phyloP scores from a whole-genome alignment of 2,113 vertebrate genomes.

The Excalfactoria chinensis region DNA sequence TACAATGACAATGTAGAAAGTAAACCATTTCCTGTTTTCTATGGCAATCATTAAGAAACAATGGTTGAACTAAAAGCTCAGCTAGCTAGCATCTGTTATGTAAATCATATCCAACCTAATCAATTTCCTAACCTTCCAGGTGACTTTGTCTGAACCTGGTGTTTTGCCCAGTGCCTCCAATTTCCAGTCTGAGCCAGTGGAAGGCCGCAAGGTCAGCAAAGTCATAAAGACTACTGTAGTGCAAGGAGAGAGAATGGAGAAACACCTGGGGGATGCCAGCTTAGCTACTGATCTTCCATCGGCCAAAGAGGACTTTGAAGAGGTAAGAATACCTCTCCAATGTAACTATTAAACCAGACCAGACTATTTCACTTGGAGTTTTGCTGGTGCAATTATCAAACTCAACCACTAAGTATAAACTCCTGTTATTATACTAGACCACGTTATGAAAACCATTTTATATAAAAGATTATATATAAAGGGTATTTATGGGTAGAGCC shows the following conservation, averaged over 20 bases:
- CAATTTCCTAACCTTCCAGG: conserved; percentile 73
- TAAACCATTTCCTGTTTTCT: neutral
- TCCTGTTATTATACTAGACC: neutral
- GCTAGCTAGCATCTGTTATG: neutral
- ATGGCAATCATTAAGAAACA: neutral
- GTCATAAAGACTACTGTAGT: conserved; percentile 93
- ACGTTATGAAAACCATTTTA: rapidly evolving
- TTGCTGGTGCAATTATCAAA: neutral
- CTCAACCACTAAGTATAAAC: rapidly evolving
- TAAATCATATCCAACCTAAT: neutral
- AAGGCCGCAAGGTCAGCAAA: conserved; percentile 95
- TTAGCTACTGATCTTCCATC: conserved; percentile 91
- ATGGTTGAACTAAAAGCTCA: neutral
- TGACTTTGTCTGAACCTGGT: conserved; percentile 85
- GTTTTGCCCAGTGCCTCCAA: conserved; percentile 79
- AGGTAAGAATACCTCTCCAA: conserved; percentile 77
- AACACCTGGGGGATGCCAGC: conserved; percentile 86
- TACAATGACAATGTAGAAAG: neutral
- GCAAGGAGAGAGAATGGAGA: conserved; percentile 90
- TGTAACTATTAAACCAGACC: neutral
- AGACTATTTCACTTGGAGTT: neutral
- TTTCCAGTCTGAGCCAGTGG: conserved; percentile 89
- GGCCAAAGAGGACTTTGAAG: conserved; percentile 96
- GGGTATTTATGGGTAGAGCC: neutral
- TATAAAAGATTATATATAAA: neutral